Percentiles rank a stretch among this genome's conserved stretches.
Conservation (phyloP, 1,140 invertebrate species). For the Drosophila micromelanica region DNA sequence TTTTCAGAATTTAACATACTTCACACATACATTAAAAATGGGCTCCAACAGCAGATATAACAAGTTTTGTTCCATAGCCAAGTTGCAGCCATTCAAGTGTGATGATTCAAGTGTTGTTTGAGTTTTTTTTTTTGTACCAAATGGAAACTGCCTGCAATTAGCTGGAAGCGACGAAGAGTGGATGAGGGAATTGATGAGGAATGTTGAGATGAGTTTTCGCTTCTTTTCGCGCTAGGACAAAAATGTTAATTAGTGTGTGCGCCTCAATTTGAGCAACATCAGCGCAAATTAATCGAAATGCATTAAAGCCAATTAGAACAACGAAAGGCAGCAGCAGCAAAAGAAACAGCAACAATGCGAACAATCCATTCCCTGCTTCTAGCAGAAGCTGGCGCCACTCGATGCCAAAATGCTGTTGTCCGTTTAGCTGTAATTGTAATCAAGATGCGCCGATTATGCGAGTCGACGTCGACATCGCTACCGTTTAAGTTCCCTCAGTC, state of each 20-base stretch:
- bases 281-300: conserved; percentile 72
- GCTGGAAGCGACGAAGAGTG: conserved; percentile 40
- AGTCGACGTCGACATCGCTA: neutral
- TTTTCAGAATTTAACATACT: neutral
- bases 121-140: conserved; percentile 58
- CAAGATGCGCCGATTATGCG: conserved; percentile 37
- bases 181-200: too few relatives aligned
- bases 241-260: conserved; percentile 75
- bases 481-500: neutral
- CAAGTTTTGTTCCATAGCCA: conserved; percentile 46
- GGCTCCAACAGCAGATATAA: conserved; percentile 12
- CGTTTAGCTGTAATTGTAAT: conserved; percentile 47
- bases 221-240: conserved; percentile 51
- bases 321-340: conserved; percentile 7
- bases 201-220: conserved; percentile 11
- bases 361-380: conserved; percentile 10
- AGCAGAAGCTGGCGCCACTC: conserved; percentile 34
- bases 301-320: conserved; percentile 74
- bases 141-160: conserved; percentile 67
- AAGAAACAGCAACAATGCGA: conserved; percentile 8
- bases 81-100: conserved; percentile 39
- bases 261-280: conserved; percentile 61
- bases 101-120: conserved; percentile 45
- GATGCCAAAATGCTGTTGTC: conserved; percentile 20
- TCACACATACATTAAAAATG: neutral